These are phyloP conservation scores for Eulithis prunata DNA, from an alignment of 2,888 invertebrate species.

Conservation along the genomic window DNA sequence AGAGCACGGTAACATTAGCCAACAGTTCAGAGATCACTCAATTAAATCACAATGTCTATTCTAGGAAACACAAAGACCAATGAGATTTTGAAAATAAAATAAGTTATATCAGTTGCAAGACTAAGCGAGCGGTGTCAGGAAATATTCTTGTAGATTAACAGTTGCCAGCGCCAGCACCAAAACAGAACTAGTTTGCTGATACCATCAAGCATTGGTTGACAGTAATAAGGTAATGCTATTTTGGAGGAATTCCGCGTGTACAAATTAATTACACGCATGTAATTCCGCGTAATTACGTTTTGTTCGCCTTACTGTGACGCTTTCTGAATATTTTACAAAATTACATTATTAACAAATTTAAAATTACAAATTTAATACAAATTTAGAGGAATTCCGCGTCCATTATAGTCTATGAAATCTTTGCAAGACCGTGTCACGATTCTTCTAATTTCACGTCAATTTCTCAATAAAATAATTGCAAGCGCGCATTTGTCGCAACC, in stretches of 20 bases:
- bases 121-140: slow-evolving; percentile 51
- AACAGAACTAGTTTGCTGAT: not conserved
- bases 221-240: no score
- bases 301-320: no score
- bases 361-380: no score
- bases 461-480: slow-evolving; percentile 72
- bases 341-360: no score
- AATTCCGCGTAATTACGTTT: no score
- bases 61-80: slow-evolving; percentile 33
- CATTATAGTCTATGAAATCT: no score
- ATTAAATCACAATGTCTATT: slow-evolving; percentile 74
- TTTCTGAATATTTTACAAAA: no score
- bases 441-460: slow-evolving; percentile 67
- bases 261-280: no score
- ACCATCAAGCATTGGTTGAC: not conserved
- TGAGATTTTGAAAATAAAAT: no score
- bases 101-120: no score
- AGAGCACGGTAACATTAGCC: slow-evolving; percentile 49
- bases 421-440: slow-evolving; percentile 65
- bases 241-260: no score
- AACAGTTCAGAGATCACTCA: slow-evolving; percentile 76
- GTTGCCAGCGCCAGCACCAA: not conserved
- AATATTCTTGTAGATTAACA: slow-evolving; percentile 5
- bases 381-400: no score
- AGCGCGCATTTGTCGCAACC: slow-evolving; percentile 56